Percentiles rank a stretch among this genome's conserved stretches.
These are phyloP conservation scores for Pseudochaenichthys georgianus DNA, from an alignment of 2,797 vertebrate genomes.

Conservation along the genomic window DNA sequence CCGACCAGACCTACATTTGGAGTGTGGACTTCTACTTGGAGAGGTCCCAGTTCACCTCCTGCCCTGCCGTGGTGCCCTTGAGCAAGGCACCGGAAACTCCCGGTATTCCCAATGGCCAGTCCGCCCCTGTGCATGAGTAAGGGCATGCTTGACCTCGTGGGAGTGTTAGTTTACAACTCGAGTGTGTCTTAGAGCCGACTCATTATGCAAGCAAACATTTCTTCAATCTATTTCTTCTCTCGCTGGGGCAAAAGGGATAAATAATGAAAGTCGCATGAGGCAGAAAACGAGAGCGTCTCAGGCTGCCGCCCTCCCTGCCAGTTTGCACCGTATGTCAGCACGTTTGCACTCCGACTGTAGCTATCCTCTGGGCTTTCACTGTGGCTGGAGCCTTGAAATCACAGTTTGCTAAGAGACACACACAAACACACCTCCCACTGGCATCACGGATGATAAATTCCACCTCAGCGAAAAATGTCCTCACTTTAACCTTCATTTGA, in stretches of 20 bases:
- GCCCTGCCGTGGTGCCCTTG: too few species aligned
- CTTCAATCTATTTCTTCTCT: constrained; percentile 29
- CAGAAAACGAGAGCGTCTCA: constrained; percentile 48
- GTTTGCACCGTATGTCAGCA: constrained; percentile 28
- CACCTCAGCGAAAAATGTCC: constrained; percentile 70
- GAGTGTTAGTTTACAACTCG: not conserved
- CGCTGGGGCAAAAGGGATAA: constrained; percentile 21
- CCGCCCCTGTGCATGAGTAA: not conserved
- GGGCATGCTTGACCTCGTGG: constrained; percentile 19
- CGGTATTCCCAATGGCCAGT: too few species aligned
- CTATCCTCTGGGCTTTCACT: constrained; percentile 39
- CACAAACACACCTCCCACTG: constrained; percentile 28
- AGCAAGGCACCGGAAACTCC: too few species aligned
- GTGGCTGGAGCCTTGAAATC: constrained; percentile 1
- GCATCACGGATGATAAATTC: constrained; percentile 58
- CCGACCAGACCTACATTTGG: too few species aligned
- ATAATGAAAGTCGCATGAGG: constrained; percentile 55
- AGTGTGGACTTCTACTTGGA: too few species aligned
- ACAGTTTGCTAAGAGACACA: constrained; percentile 4
- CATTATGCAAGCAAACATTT: constrained; percentile 35
- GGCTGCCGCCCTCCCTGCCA: constrained; percentile 29
- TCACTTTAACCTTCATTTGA: constrained; percentile 72
- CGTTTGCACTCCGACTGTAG: not conserved
- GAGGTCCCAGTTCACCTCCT: too few species aligned
- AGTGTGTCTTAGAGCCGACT: not conserved